Base-by-base conservation (phyloP, 2,113 vertebrate species). In the Salvelinus sp. region DNA sequence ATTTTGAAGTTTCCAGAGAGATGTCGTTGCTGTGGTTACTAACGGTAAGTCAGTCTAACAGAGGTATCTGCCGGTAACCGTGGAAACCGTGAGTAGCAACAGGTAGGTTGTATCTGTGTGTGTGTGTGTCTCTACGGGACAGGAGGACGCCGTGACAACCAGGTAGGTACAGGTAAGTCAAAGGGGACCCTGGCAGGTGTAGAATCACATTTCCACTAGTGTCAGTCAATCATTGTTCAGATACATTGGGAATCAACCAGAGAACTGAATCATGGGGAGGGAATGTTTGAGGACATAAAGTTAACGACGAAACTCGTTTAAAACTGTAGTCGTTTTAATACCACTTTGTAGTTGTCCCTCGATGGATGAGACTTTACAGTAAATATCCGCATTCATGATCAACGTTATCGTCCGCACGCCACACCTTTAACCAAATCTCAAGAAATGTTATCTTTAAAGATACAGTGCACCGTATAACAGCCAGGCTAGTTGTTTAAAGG, bases 101-200 rank as follows among this genome's bases (percentile, higher is more conserved):
- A 83, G 94, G 93, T 94, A 81, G 85, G 94, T 93, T 83, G 25
- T 93, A 76, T 74, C 58, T 33, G 5, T 92, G 90, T 93, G 79
- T 91, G 88, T 88, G 80, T 91, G 85, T 86, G 13, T 58, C 82
- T 67, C 82, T 67, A 38, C 79, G 22, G 79, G 33, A 67, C 77
- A 88, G 81, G 27, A 64, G 81, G 83, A 58, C 47, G 13, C 79
- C 76, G 50, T 77, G 76, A 90, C 85, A 88, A 85, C 2, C 22
- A 82, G 90, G 90, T 91, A 78, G 91, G 90, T 90, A 4, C 0
- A 86, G 91, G 92, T 94, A 90, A 88, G 93, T 85, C n/a, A 76
- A 76, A 84, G 89, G 89, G 91, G 86, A 80, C 88, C 91, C 81
- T 81, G 30, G 77, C 57, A 82, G 78, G 72, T 79, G 12, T 67